Base-by-base conservation (phyloP, 2,113 vertebrate genomes). In the Zapus hudsonius region DNA sequence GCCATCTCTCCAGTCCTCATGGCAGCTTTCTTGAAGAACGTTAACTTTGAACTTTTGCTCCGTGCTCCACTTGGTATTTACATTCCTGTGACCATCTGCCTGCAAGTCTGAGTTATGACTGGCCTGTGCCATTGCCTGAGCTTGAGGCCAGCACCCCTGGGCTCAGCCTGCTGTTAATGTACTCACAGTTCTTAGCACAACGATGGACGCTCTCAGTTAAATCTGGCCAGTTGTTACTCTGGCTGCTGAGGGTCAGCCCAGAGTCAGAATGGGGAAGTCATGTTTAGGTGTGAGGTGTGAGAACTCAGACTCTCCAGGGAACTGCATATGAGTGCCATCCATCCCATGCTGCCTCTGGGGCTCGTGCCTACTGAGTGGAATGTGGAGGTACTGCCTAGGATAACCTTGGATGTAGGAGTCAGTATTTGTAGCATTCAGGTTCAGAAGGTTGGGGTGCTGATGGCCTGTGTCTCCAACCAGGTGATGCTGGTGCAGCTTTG, bases 211-310 rank as follows among this genome's bases (percentile, higher is more conserved):
- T 47, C 52, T 87, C 38, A 52, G 78, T 89, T 94, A 73, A 81
- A 23, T 92, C 70, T 75, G 75, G 47, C 69, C 59, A 27, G 57
- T 76, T 12, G 0, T 93, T 47, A 64, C 64, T 38, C 59, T 83
- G 84, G 78, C 66, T 84, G 63, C 87, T 55, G 55, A 89, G 63
- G 55, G 75, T 92, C 76, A 95, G 69, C 70, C 47, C 22, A 13
- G 55, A 72, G 86, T 72, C 87, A 89, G 40, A 87, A 79, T 12
- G 31, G n/a, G 89, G 92, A 93, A 80, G 72, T 96, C 80, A 69
- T 80, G 59, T 92, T 83, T 93, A 27, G 40, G 85, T 72, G 19
- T 2, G 38, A 90, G 42, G 42, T 9, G 17, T 85, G 90, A 95
- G 67, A 87, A 61, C 25, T 55, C 69, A 86, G 57, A 75, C 23